Conservation (phyloP, 2,113 vertebrate genomes). For the Gobio gobio region DNA sequence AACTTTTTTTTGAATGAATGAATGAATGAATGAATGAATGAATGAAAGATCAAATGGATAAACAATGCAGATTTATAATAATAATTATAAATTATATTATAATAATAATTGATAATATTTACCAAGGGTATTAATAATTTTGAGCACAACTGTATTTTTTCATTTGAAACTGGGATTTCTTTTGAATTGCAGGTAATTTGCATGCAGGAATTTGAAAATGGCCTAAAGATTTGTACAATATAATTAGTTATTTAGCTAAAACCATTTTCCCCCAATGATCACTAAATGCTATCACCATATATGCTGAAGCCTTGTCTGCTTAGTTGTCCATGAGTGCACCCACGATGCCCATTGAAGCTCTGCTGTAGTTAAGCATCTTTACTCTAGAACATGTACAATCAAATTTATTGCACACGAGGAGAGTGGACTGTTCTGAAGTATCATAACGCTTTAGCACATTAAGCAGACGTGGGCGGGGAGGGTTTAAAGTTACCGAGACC, state of each 20-base stretch:
- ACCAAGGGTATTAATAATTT: too few relatives aligned
- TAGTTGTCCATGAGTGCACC: neutral
- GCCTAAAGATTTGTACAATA: neutral
- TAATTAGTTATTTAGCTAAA: neutral
- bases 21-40: too few relatives aligned
- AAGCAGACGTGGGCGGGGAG: conserved; percentile 1
- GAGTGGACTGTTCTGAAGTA: neutral
- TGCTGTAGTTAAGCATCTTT: neutral
- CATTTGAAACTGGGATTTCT: neutral
- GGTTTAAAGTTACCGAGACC: conserved; percentile 44
- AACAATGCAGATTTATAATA: too few relatives aligned
- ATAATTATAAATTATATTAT: too few relatives aligned
- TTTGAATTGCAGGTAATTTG: neutral
- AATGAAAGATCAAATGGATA: too few relatives aligned
- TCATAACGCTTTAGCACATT: conserved; percentile 49
- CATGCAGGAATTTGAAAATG: neutral
- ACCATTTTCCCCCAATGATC: neutral
- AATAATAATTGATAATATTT: too few relatives aligned
- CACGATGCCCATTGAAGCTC: neutral
- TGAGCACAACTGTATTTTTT: too few relatives aligned
- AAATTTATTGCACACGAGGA: conserved; percentile 15
- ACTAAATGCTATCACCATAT: neutral
- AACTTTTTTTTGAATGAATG: too few relatives aligned
- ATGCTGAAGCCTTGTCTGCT: neutral
- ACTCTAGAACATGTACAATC: neutral